Conservation (phyloP, 2,888 invertebrate genomes). For the Sphecodes monilicornis region DNA sequence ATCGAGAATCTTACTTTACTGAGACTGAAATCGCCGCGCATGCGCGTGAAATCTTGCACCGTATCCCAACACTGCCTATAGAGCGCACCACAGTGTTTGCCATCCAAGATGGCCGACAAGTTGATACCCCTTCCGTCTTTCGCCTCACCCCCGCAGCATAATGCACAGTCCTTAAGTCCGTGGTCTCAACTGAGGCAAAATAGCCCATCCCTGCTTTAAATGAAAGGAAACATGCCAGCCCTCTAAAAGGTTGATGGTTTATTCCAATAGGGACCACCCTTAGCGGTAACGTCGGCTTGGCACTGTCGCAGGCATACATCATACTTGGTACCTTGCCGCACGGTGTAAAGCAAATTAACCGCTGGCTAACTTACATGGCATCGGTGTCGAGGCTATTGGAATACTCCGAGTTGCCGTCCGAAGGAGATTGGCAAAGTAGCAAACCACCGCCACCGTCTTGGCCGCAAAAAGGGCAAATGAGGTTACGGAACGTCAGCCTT, state of each 20-base stretch:
- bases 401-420: constrained; percentile 90
- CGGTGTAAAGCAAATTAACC: constrained; percentile 91
- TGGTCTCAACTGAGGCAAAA: no score
- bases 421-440: constrained; percentile 83
- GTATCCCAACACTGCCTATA: no score
- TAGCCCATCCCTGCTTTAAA: no score
- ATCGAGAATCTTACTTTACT: no score
- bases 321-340: constrained; percentile 92
- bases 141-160: no score
- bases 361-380: constrained; percentile 90
- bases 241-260: background rate
- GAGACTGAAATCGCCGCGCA: no score
- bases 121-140: no score
- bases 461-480: constrained; percentile 89
- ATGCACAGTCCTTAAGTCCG: no score
- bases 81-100: no score
- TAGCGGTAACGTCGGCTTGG: constrained; percentile 90
- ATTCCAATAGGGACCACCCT: constrained; percentile 84
- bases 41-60: no score
- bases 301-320: constrained; percentile 89
- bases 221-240: no score
- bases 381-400: constrained; percentile 93
- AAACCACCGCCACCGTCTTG: constrained; percentile 87
- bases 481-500: constrained; percentile 87
- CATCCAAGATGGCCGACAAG: no score